phyloP scores from a whole-genome alignment of 2,888 invertebrate genomes.

The Aethes cnicana region DNA sequence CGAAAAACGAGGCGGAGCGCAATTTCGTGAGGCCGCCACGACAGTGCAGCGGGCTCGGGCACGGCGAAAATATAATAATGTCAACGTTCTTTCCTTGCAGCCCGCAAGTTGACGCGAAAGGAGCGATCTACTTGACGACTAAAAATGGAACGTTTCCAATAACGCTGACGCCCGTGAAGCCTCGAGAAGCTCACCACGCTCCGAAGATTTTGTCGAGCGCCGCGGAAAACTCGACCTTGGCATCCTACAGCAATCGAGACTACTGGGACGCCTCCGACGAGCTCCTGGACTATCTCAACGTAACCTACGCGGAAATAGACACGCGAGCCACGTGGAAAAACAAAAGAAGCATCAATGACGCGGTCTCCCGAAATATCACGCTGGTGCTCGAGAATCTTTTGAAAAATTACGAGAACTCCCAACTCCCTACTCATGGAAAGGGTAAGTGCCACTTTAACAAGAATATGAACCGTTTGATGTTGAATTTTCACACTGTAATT shows the following conservation, averaged over 20 bases:
- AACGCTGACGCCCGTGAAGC: slow-evolving; percentile 67
- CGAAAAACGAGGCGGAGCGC: neutral
- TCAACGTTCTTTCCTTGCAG: slow-evolving; percentile 51
- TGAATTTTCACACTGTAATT: slow-evolving; percentile 14
- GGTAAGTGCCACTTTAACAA: slow-evolving; percentile 73
- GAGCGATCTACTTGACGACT: slow-evolving; percentile 77
- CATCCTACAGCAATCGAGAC: slow-evolving; percentile 46
- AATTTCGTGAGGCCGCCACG: slow-evolving; percentile 23
- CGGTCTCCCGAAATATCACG: slow-evolving; percentile 92
- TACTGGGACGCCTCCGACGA: slow-evolving; percentile 60
- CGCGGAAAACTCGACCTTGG: slow-evolving; percentile 61
- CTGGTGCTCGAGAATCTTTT: slow-evolving; percentile 92
- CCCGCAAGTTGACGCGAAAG: slow-evolving; percentile 64
- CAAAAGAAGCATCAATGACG: slow-evolving; percentile 84
- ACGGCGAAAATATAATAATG: slow-evolving; percentile 32
- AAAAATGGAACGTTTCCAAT: slow-evolving; percentile 80
- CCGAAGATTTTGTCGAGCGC: slow-evolving; percentile 62
- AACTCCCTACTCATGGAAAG: slow-evolving; percentile 93
- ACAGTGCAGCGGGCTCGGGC: slow-evolving; percentile 18
- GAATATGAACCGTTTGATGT: neutral
- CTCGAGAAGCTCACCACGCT: slow-evolving; percentile 61
- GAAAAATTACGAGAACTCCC: slow-evolving; percentile 94
- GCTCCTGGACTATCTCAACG: slow-evolving; percentile 63
- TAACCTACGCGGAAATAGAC: slow-evolving; percentile 55
- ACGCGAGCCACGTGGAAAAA: slow-evolving; percentile 52